phyloP scores from a whole-genome alignment of 53 echinoderm and acorn worm species.

The Antedon mediterranea region DNA sequence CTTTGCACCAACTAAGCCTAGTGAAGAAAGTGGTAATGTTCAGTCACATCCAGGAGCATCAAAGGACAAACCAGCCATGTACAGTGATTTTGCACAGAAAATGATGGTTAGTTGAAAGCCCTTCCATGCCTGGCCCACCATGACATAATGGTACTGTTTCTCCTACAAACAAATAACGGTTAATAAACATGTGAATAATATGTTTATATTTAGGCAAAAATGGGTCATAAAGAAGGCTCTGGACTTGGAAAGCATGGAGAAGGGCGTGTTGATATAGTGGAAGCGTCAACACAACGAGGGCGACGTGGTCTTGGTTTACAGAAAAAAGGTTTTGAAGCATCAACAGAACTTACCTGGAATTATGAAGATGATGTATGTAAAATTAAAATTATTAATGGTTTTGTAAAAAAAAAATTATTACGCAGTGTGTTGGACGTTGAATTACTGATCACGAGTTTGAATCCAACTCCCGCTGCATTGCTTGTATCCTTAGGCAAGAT shows the following conservation, averaged over 20 bases:
- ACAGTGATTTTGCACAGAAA: background rate
- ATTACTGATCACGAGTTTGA: too few species aligned
- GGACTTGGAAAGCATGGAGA: constrained; percentile 60
- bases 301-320: constrained; percentile 75
- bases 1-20: background rate
- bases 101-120: background rate
- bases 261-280: constrained; percentile 48
- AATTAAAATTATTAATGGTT: background rate
- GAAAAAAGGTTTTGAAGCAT: constrained; percentile 57
- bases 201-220: constrained; percentile 43
- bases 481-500: too few species aligned
- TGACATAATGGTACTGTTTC: too few species aligned
- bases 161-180: too few species aligned
- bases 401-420: too few species aligned
- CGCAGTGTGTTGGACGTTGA: too few species aligned
- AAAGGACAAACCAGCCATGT: background rate
- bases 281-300: constrained; percentile 78
- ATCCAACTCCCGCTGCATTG: too few species aligned
- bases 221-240: constrained; percentile 83
- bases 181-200: too few species aligned
- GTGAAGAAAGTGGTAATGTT: too few species aligned
- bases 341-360: constrained; percentile 47
- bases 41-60: background rate
- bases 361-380: constrained; percentile 42
- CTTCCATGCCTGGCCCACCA: background rate